Evolutionary conservation across 2,888 invertebrate genomes (phyloP).

Genomic region (Drosophila yooni): DNA sequence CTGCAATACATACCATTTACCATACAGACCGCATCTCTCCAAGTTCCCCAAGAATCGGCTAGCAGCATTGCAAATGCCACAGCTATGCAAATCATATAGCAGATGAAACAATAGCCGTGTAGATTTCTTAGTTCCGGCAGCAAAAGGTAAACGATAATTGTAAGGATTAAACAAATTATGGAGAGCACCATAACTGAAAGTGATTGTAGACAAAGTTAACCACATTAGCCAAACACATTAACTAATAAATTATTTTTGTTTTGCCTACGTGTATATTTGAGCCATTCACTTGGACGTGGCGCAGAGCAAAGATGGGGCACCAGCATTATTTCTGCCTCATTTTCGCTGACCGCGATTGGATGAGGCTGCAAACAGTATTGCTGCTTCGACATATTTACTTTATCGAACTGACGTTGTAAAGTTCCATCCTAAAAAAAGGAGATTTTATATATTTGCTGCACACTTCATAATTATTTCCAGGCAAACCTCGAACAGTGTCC

Average conservation of each 20-base stretch:
- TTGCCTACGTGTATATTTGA: conserved; percentile 13
- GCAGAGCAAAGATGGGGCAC: conserved; percentile 36
- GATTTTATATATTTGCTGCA: background rate
- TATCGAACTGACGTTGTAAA: conserved; percentile 3
- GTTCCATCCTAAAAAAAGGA: conserved; percentile 34
- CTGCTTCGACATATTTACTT: conserved; percentile 9
- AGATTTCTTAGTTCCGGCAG: conserved; percentile 26
- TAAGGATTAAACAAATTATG: conserved; percentile 89
- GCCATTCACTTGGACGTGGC: background rate
- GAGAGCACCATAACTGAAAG: conserved; percentile 89
- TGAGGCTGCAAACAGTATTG: conserved; percentile 51
- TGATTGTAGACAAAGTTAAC: background rate
- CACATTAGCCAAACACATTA: background rate
- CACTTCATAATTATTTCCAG: too few relatives aligned
- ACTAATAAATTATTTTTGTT: too few relatives aligned
- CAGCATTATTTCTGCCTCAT: background rate
- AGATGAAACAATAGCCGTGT: conserved; percentile 31
- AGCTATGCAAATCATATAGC: conserved; percentile 33
- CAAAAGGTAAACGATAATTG: conserved; percentile 85
- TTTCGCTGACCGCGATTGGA: background rate
- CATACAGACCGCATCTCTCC: background rate
- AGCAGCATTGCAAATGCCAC: conserved; percentile 9
- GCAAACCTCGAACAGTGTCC: conserved; percentile 45
- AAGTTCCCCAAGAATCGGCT: background rate
- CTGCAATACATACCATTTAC: conserved; percentile 19